Evolutionary conservation across 2,888 invertebrate genomes (phyloP).

Genomic region (Hipparchia sbordonii): DNA sequence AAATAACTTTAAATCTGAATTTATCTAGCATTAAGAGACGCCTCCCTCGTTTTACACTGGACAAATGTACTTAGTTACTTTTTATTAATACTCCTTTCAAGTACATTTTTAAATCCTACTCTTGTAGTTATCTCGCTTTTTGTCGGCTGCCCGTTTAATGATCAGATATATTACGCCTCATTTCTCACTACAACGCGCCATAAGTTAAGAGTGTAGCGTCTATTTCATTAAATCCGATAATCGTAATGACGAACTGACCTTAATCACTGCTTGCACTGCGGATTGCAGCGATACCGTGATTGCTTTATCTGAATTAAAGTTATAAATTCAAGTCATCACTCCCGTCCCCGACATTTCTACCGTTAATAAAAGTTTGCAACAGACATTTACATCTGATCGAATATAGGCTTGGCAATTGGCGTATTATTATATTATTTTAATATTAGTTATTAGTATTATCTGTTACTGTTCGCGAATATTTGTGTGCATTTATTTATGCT

Average conservation of each 20-base stretch:
- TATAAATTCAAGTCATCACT: slow-evolving; percentile 37
- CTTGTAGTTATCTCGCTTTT: slow-evolving; percentile 35
- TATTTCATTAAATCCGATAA: slow-evolving; percentile 42
- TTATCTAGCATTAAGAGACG: slow-evolving; percentile 16
- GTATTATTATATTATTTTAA: neutral
- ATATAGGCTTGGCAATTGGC: neutral
- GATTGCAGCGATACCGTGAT: slow-evolving; percentile 38
- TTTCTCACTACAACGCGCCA: slow-evolving; percentile 41
- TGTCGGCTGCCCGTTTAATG: slow-evolving; percentile 42
- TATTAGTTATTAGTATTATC: neutral
- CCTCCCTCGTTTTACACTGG: slow-evolving; percentile 13
- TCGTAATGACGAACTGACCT: slow-evolving; percentile 41
- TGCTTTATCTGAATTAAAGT: slow-evolving; percentile 34
- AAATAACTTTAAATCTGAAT: neutral
- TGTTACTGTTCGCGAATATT: too few species aligned
- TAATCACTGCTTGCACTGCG: slow-evolving; percentile 41
- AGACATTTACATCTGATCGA: slow-evolving; percentile 6
- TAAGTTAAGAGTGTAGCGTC: slow-evolving; percentile 41
- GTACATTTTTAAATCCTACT: slow-evolving; percentile 33
- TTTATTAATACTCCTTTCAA: slow-evolving; percentile 30
- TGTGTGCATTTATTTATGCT: too few species aligned
- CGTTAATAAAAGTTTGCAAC: slow-evolving; percentile 10
- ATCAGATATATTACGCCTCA: slow-evolving; percentile 42
- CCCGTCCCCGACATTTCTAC: slow-evolving; percentile 30
- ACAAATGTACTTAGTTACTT: slow-evolving; percentile 13